These are phyloP conservation scores for Achatina immaculata DNA, from an alignment of 1,140 invertebrate genomes.

Conservation along the genomic window DNA sequence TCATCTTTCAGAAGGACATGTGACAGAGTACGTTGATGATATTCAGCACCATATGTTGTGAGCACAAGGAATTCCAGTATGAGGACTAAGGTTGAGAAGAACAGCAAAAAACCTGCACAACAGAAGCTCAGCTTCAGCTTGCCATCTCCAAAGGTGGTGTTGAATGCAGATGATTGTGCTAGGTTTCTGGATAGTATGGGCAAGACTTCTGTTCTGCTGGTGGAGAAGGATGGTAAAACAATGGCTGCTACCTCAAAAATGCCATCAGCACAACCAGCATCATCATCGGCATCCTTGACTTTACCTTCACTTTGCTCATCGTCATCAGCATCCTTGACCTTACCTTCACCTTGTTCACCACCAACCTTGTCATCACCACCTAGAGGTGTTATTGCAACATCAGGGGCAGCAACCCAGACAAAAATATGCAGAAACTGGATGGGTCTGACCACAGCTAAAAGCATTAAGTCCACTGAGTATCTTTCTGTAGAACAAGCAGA, in stretches of 20 bases:
- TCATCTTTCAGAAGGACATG: too few relatives aligned
- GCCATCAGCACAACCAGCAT: not conserved
- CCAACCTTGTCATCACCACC: too few relatives aligned
- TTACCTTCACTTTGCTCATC: not conserved
- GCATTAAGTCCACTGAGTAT: not conserved
- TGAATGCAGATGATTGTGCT: constrained; percentile 34
- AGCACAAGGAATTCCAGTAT: constrained; percentile 18
- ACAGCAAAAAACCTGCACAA: not conserved
- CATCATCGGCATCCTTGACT: not conserved
- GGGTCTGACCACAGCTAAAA: not conserved
- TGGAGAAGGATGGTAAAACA: constrained; percentile 29
- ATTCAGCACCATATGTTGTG: not conserved
- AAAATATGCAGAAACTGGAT: constrained; percentile 4
- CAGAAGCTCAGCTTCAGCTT: constrained; percentile 27
- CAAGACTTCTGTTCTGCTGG: constrained; percentile 29
- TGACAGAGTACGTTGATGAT: not conserved
- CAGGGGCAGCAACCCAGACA: constrained; percentile 1
- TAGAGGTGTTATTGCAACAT: not conserved
- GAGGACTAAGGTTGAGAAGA: constrained; percentile 29
- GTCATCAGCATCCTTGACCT: not conserved
- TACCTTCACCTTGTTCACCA: not conserved
- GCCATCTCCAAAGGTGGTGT: constrained; percentile 32
- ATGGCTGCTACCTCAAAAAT: constrained; percentile 14
- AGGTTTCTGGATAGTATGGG: constrained; percentile 24
- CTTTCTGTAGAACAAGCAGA: not conserved